Conservation (phyloP, 2,888 invertebrate species). For the Spisula solida region DNA sequence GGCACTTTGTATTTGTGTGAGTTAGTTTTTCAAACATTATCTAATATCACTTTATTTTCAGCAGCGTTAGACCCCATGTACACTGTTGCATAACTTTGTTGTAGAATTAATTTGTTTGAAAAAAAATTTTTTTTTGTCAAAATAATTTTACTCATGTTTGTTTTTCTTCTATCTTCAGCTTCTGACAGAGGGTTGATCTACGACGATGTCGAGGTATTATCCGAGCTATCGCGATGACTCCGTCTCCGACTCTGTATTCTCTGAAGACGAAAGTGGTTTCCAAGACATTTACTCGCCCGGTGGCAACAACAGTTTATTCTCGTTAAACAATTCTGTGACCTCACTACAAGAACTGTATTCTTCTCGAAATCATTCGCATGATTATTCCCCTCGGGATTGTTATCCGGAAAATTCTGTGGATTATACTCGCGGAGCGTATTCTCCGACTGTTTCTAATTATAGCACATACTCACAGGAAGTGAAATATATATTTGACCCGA, state of each 20-base stretch:
- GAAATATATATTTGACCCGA: constrained; percentile 75
- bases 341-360: constrained; percentile 65
- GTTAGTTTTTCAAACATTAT: no score
- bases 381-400: constrained; percentile 24
- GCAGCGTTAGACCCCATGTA: neutral
- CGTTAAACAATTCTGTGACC: constrained; percentile 62
- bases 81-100: neutral
- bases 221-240: constrained; percentile 58
- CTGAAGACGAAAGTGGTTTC: constrained; percentile 63
- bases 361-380: constrained; percentile 26
- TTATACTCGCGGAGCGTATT: constrained; percentile 68
- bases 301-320: constrained; percentile 47
- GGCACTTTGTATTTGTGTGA: no score
- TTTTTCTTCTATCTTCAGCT: constrained; percentile 19
- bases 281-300: constrained; percentile 58
- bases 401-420: neutral
- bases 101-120: neutral
- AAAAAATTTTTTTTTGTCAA: no score
- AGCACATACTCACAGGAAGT: constrained; percentile 82
- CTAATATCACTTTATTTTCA: no score
- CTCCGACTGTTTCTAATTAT: constrained; percentile 78
- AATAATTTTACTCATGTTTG: neutral
- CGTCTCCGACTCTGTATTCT: constrained; percentile 66
- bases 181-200: neutral
- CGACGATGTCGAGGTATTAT: constrained; percentile 50